Base-by-base conservation (phyloP, 2,797 vertebrate genomes). In the Peromyscus melanophrys region DNA sequence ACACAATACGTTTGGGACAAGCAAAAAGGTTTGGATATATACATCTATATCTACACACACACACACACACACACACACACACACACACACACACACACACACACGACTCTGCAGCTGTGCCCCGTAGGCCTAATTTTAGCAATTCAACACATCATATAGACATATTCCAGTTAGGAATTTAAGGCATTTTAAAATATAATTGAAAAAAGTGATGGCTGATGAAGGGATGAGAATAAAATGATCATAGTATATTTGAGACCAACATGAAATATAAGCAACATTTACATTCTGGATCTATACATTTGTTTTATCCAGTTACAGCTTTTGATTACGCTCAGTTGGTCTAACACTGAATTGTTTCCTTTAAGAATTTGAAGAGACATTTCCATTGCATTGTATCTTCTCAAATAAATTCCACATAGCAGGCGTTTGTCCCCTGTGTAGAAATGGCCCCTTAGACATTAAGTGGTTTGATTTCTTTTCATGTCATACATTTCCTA, bases 331-430 rank as follows among this genome's bases (percentile, higher is more conserved):
- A 81, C 65, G 7, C 11, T 90, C 29, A 81, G 46, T 55, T 57
- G 43, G n/a, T 77, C 52, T 95, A 90, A 90, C 31, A 69, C 4
- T 75, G 8, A 69, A 63, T 55, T 83, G 31, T 96, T 87, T 67
- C 37, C 55, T 73, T 95, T 91, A 93, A 85, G 43, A 78, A 90
- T 69, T 65, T 78, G 27, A 69, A 31, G 4, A 43, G 27, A 40
- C 0, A 19, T 86, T 96, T 94, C 77, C 40, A 63, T 59, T 88
- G 37, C 12, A 87, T 77, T 40, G 0, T 71, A 90, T 13, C 2
- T 17, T 55, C 27, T 71, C 67, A 46, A 95, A 89, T 55, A 69
- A 89, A 81, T 90, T 94, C 90, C 37, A 81, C 29, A 77, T 88
- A 23, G 86, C 90, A 95, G 10, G 0, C 69, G 63, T 63, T 90